Base-by-base conservation (phyloP, 2,888 invertebrate species). In the Agrotis clavis region DNA sequence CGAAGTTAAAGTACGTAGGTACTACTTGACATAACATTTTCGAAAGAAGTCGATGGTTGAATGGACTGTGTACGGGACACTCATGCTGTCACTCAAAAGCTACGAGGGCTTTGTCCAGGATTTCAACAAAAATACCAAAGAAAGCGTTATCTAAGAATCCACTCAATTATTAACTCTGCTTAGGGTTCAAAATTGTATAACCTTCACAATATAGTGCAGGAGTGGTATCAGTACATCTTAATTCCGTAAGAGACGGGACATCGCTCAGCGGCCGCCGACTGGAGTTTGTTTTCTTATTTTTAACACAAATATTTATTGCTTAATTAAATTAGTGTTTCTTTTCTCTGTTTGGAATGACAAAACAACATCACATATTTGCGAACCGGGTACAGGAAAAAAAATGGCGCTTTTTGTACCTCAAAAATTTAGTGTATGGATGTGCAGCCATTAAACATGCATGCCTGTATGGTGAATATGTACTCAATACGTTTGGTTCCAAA, bases 161-260 rank as follows among this genome's bases (percentile, higher is more conserved):
- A 69, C 69, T 72, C 54, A 69, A 71, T 73, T 18, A 48, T 56
- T 50, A 74, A 53, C 41, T 7, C 1, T 9, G 11, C 21, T 64
- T 77, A 82, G 72, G 78, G 78, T 70, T 75, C 63, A 80, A 77
- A 77, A n/a, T 81, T 19, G 64, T 64, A 16, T 57, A 74, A 61
- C 67, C 6, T 62, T 25, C 19, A 75, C 61, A 76, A 82, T 83
- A 72, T 85, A 81, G 85, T 79, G 61, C 79, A 78, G 67, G 73
- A 77, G 51, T 67, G 69, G 64, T 85, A 85, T 85, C 85, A 50
- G 75, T 80, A 69, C 78, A 85, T 85, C 85, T 83, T 85, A 85
- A 85, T 85, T 85, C 77, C 74, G 73, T 79, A 82, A 85, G 73
- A 73, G 82, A 70, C 76, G 73, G 73, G 78, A 81, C 82, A 82